phyloP scores from a whole-genome alignment of 2,888 invertebrate species.

The Drosophila incognita region DNA sequence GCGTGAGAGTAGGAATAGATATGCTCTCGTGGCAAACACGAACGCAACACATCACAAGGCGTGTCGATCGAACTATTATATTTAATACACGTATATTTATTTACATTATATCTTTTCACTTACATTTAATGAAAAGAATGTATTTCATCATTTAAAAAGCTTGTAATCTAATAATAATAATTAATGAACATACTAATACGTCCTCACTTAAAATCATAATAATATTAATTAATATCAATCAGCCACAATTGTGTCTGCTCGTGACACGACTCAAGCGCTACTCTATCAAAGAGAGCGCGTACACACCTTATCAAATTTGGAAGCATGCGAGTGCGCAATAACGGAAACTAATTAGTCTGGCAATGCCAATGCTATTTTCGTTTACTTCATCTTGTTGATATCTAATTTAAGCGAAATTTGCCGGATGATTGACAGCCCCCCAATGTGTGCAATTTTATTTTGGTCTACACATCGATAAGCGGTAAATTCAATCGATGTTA shows the following conservation, averaged over 20 bases:
- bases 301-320: constrained; percentile 22
- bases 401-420: constrained; percentile 13
- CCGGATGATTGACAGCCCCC: not conserved
- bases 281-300: constrained; percentile 23
- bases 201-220: not conserved
- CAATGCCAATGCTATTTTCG: constrained; percentile 31
- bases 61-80: not conserved
- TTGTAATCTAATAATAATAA: not conserved
- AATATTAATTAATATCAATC: not conserved
- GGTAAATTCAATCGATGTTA: constrained; percentile 2
- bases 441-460: not conserved
- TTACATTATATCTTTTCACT: not conserved
- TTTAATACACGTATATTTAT: not conserved
- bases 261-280: constrained; percentile 16
- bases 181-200: not conserved
- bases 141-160: not conserved
- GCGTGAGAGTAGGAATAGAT: constrained; percentile 31
- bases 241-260: not conserved
- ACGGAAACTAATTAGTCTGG: constrained; percentile 29
- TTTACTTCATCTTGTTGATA: constrained; percentile 7
- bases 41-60: not conserved
- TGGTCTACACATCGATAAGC: constrained; percentile 7
- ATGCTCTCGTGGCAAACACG: constrained; percentile 27
- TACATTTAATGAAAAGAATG: not conserved
- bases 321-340: constrained; percentile 35